Evolutionary conservation across 1,140 invertebrate genomes (phyloP), one percentile per base, ranked within the genome.

Genomic region (Odontomachus brunneus): DNA sequence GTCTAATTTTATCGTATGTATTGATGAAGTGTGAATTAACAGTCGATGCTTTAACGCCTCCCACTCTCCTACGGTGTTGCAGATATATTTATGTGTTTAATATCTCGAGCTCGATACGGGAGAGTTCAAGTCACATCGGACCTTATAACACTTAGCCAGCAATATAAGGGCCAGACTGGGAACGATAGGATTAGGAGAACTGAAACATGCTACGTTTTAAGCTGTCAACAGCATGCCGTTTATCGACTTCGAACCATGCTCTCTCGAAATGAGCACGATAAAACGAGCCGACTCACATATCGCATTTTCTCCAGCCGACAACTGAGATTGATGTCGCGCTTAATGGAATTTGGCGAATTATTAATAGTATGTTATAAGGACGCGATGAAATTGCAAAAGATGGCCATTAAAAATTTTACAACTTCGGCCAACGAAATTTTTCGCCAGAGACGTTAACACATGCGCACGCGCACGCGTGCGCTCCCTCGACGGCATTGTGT

Each of bases 371-470:
- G 38, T 80, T 71, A 80, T 48, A 59, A 57, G 51, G 48, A 12
- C 17, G n/a, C n/a, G 3, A 29, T 51, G 11, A 53, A 57, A 80
- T 60, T 44, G 17, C 38, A 24, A 59, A 29, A 22, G 71, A 53
- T 14, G 53, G 26, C 15, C 29, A 82, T 82, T 82, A 82, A 82
- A 82, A 82, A 74, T 82, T 82, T 74, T 74, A 71, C 51, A 69
- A 80, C 69, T 73, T 74, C 22, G 69, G 29, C 66, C 22, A 33
- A 53, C 48, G 63, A 12, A 81, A 81, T 81, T 71, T 80, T 81
- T 59, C 76, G 33, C 53, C 24, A 26, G 65, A 57, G 65, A 80
- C 65, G 55, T 80, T 71, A 81, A 65, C 75, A 71, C 33, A 33
- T 33, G 24, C 48, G 3, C 17, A 38, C 55, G 29, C 51, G 22